A percentile compares a stretch with the other conserved stretches of the same genome.
Evolutionary conservation across 1,140 invertebrate species (phyloP).

Genomic region (Neomicropteryx cornuta): DNA sequence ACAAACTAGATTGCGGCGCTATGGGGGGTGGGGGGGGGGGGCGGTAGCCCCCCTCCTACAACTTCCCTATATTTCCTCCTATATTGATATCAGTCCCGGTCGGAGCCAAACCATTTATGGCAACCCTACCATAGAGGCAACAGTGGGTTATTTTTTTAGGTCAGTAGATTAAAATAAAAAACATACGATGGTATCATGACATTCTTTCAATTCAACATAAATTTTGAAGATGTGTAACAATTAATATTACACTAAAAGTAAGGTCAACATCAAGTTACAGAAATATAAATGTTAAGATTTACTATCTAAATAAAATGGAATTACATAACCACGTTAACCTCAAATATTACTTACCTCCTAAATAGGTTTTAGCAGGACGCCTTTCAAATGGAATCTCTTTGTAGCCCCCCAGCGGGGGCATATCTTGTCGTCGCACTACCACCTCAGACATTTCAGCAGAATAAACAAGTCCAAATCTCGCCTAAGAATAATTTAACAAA

Average conservation of each 20-base stretch:
- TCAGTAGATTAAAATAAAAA: not conserved
- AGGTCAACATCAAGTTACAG: conserved; percentile 9
- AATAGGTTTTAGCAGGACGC: conserved; percentile 54
- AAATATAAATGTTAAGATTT: conserved; percentile 22
- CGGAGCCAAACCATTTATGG: too few relatives aligned
- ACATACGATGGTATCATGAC: not conserved
- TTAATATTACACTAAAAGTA: conserved; percentile 4
- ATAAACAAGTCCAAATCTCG: too few relatives aligned
- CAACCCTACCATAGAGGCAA: too few relatives aligned
- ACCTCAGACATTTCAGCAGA: conserved; percentile 21
- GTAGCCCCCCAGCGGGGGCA: conserved; percentile 79
- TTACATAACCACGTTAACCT: conserved; percentile 5
- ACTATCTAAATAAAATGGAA: conserved; percentile 25
- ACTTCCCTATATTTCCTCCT: too few relatives aligned
- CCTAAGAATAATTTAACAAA: too few relatives aligned
- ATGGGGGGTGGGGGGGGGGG: too few relatives aligned
- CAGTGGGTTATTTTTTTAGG: too few relatives aligned
- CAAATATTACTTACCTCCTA: conserved; percentile 45
- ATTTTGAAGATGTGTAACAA: not conserved
- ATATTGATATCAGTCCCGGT: too few relatives aligned
- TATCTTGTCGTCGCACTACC: conserved; percentile 55
- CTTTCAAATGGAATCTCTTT: conserved; percentile 59
- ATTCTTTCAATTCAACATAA: not conserved
- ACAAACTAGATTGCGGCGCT: too few relatives aligned
- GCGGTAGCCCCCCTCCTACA: too few relatives aligned